Conservation (phyloP, 2,888 invertebrate genomes). For the Fissipunctia ypsillon region DNA sequence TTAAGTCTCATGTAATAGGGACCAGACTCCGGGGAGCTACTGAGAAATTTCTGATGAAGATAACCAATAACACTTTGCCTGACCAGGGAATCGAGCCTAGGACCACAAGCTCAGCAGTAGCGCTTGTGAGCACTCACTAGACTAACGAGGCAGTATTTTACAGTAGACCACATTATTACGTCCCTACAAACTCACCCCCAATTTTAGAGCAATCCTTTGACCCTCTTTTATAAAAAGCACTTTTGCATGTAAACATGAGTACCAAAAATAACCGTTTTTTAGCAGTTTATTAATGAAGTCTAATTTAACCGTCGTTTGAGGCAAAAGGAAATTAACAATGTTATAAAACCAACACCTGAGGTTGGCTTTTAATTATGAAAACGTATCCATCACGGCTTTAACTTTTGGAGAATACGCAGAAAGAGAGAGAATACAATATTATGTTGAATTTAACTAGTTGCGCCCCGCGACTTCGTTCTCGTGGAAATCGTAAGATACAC, state of each 20-base stretch:
- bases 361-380: constrained; percentile 46
- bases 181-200: no score
- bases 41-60: no score
- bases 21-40: no score
- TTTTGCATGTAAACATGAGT: constrained; percentile 29
- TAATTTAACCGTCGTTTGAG: constrained; percentile 46
- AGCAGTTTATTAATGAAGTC: constrained; percentile 49
- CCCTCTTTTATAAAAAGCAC: constrained; percentile 26
- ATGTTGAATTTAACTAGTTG: no score
- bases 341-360: constrained; percentile 52
- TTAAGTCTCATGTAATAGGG: no score
- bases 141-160: not conserved
- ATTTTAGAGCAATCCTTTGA: constrained; percentile 16
- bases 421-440: not conserved
- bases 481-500: no score
- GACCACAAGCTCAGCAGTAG: no score
- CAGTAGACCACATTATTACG: not conserved
- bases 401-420: not conserved
- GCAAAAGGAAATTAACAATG: constrained; percentile 33
- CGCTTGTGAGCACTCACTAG: not conserved
- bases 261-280: constrained; percentile 40
- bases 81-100: no score
- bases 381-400: constrained; percentile 38
- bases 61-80: no score
- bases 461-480: no score